These are phyloP conservation scores for Clupea harengus DNA, from an alignment of 2,113 vertebrate genomes.

Conservation along the genomic window DNA sequence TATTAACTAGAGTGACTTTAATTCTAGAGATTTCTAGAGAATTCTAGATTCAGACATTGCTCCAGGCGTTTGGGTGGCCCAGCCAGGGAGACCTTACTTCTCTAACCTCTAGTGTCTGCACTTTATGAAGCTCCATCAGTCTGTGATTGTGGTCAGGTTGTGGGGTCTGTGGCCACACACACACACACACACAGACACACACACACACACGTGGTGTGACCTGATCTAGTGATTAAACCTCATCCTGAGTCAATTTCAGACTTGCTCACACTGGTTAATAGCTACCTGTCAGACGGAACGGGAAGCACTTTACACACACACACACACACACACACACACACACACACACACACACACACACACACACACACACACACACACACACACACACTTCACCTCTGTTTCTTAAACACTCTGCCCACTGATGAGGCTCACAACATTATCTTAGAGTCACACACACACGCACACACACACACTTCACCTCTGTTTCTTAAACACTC, in stretches of 20 bases:
- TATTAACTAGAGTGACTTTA: no score
- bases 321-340: no score
- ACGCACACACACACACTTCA: no score
- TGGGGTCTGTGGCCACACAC: neutral
- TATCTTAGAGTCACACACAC: constrained; percentile 23
- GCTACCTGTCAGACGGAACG: constrained; percentile 40
- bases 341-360: no score
- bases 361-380: no score
- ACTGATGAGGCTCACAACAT: constrained; percentile 44
- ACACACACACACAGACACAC: neutral
- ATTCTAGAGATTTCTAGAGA: no score
- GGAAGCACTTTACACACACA: no score
- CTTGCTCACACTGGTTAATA: constrained; percentile 34
- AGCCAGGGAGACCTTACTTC: neutral
- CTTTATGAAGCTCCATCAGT: no score
- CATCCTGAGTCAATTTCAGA: neutral
- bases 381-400: constrained; percentile 13
- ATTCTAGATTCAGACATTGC: no score
- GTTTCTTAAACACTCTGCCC: constrained; percentile 31
- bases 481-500: constrained; percentile 30
- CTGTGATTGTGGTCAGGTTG: no score
- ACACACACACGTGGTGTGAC: neutral
- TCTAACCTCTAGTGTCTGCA: constrained; percentile 5
- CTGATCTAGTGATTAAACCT: neutral
- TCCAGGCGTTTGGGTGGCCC: no score